A percentile compares a stretch with the other conserved stretches of the same genome.
These are phyloP conservation scores for Drosophila burlai DNA, from an alignment of 1,140 invertebrate genomes.

Conservation along the genomic window DNA sequence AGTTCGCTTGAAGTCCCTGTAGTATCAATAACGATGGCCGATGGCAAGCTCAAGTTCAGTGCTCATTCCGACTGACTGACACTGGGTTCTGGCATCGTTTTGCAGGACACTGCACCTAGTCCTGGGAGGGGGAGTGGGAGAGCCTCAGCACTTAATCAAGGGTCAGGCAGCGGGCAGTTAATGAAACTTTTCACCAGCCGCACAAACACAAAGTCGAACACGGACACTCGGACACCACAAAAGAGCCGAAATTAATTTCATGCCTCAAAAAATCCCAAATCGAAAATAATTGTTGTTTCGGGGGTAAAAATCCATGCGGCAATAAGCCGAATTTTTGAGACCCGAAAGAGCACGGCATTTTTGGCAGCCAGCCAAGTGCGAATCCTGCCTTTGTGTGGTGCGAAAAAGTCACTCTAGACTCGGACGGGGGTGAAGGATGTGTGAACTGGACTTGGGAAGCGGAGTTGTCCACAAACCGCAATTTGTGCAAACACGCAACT, in stretches of 20 bases:
- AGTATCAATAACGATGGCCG: slow-evolving; percentile 27
- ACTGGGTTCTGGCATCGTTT: slow-evolving; percentile 6
- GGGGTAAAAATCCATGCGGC: slow-evolving; percentile 42
- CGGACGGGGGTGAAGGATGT: slow-evolving; percentile 12
- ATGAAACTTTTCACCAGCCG: slow-evolving; percentile 46
- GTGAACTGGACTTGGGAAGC: neutral
- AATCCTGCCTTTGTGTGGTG: slow-evolving; percentile 24
- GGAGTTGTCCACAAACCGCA: slow-evolving; percentile 42
- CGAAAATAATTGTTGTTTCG: slow-evolving; percentile 69
- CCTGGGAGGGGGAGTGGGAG: neutral
- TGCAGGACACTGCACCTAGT: slow-evolving; percentile 3
- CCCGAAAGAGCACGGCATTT: slow-evolving; percentile 21
- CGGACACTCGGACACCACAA: slow-evolving; percentile 17
- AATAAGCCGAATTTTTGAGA: slow-evolving; percentile 51
- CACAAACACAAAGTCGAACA: slow-evolving; percentile 24
- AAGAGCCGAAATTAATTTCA: slow-evolving; percentile 75
- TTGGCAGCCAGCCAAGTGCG: slow-evolving; percentile 27
- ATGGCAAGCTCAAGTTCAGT: slow-evolving; percentile 18
- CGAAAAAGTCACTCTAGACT: slow-evolving; percentile 23
- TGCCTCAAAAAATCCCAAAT: slow-evolving; percentile 69
- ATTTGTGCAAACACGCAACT: slow-evolving; percentile 63
- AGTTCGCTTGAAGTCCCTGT: neutral
- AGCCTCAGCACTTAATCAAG: slow-evolving; percentile 42
- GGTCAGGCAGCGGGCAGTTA: slow-evolving; percentile 48
- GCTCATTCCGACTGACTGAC: slow-evolving; percentile 35